Evolutionary conservation across 2,888 invertebrate species (phyloP), one percentile per base, ranked within the genome.

Genomic region (Didymodactylos carnosus): DNA sequence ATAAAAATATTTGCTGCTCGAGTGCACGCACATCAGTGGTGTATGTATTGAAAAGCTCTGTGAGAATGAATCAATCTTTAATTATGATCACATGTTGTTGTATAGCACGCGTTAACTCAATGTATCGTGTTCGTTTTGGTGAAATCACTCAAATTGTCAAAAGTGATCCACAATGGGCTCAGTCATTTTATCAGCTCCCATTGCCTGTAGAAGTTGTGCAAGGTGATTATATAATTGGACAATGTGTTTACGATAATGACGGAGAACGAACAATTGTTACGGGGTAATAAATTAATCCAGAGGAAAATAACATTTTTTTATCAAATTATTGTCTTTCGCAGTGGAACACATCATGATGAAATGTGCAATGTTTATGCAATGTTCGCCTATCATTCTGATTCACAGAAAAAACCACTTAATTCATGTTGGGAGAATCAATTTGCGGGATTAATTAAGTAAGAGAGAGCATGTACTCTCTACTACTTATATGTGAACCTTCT

Each of bases 131-230:
- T 16, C 75, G 72, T 41, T 71, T 75, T 75, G n/a, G 39, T n/a
- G 75, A 78, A 39, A 83, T 81, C 80, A 79, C 77, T 5, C 77
- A 80, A 76, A 78, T 86, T 73, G 86, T 85, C 23, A 86, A 86
- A 78, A 86, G 86, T 62, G 87, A 87, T 79, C 87, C 87, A 2
- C 86, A 86, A 77, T 87, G 87, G 87, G 87, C 87, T 0, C 87
- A 87, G 81, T 84, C 75, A 19, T 75, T 75, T 46, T 72, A 75
- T 72, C 69, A 69, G 29, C 29, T 69, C 39, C 16, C 72, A n/a
- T 39, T 35, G 29, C 16, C 49, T 35, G 29, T 39, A 29, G 69
- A 69, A 11, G 39, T 75, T 29, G 25, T 49, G 39, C 39, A 72
- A n/a, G 72, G 72, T 23, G 75, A 75, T 51, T 46, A 72, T 41